These are phyloP conservation scores for Hemaris fuciformis DNA, from an alignment of 2,888 invertebrate genomes.

Conservation along the genomic window DNA sequence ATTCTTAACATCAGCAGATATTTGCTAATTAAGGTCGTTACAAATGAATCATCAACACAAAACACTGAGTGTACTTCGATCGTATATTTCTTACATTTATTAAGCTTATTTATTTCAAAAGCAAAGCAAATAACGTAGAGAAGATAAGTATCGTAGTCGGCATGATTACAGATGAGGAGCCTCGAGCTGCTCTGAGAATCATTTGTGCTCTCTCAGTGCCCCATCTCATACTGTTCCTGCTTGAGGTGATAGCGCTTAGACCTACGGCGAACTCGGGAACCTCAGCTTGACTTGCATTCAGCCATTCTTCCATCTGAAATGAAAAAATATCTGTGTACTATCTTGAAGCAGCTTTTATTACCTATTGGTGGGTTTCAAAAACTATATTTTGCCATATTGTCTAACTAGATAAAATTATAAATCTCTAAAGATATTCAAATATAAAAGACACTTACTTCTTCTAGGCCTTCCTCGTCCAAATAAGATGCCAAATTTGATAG, in stretches of 20 bases:
- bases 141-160: slow-evolving; percentile 51
- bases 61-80: no score
- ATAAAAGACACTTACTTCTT: slow-evolving; percentile 52
- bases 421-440: neutral
- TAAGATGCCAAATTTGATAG: slow-evolving; percentile 57
- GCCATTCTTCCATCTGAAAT: slow-evolving; percentile 68
- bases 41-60: no score
- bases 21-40: no score
- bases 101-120: slow-evolving; percentile 41
- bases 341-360: no score
- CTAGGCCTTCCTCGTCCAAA: slow-evolving; percentile 59
- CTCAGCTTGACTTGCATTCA: slow-evolving; percentile 36
- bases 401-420: no score
- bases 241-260: slow-evolving; percentile 48
- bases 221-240: slow-evolving; percentile 59
- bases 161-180: slow-evolving; percentile 42
- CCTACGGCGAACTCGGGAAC: slow-evolving; percentile 55
- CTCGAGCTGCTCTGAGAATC: slow-evolving; percentile 52
- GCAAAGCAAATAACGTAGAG: slow-evolving; percentile 40
- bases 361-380: no score
- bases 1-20: no score
- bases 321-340: neutral
- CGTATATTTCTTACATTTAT: no score
- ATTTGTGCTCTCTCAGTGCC: slow-evolving; percentile 49
- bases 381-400: neutral